Evolutionary conservation across 1,140 invertebrate species (phyloP), one percentile per base, ranked within the genome.

Genomic region (Hormaphis cornu): DNA sequence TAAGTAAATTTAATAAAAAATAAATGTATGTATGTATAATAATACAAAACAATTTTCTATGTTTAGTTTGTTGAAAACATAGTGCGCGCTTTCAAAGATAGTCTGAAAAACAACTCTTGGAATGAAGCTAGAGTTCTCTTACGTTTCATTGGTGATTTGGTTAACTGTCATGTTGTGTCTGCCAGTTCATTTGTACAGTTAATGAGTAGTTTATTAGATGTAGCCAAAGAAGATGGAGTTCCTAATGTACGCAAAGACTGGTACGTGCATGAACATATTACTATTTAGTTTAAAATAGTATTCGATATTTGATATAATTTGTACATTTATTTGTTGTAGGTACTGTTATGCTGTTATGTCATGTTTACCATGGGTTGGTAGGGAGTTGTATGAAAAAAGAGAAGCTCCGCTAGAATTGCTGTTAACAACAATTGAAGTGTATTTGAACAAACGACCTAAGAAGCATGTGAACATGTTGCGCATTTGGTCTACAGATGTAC

Each of bases 101-200:
- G 89, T 30, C 79, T 98, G 20, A 96, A 95, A 78, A 80, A 82
- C 46, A 90, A 90, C 69, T 88, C 93, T 77, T 98, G 93, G 92
- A 89, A 96, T 74, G 85, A 88, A 20, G 94, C 95, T 3, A 83
- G 90, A 72, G 93, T 91, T 78, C 86, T 87, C 22, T 80, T 98
- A 1, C 82, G 95, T 69, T 98, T 98, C 78, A 83, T 99, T 52
- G 87, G 93, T 5, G 96, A 98, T 81, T 81, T 98, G 66, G 95
- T 97, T 0, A 99, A 98, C 78, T 97, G 94, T 75, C 93, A 97
- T 80, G 95, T 99, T 2, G 85, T 99, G 63, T 94, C 93, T 28
- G 90, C 93, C 44, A 89, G 87, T 37, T 97, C 95, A 6, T 80
- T 98, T 26, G 80, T 98, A 72, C 90, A 93, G 75, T 80, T 98